Evolutionary conservation across 2,113 vertebrate genomes (phyloP).

Genomic region (Pterophyllum scalare): DNA sequence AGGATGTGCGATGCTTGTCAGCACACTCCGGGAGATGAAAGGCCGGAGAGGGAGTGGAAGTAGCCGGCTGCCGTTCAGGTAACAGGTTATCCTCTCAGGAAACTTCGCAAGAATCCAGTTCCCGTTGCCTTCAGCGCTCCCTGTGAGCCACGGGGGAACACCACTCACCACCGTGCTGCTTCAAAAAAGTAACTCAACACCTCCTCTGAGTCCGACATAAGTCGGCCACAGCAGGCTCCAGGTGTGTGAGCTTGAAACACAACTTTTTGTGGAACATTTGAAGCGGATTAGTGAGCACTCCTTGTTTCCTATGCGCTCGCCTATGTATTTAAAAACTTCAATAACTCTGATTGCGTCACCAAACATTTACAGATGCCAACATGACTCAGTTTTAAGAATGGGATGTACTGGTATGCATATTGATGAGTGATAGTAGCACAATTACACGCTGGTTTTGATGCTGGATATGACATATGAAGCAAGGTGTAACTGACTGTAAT

Average conservation of each 20-base stretch:
- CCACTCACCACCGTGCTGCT: conserved; percentile 48
- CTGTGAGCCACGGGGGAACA: conserved; percentile 27
- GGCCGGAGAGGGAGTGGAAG: conserved; percentile 68
- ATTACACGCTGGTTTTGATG: background rate
- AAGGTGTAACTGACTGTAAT: conserved; percentile 22
- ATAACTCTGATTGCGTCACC: conserved; percentile 24
- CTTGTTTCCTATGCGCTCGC: background rate
- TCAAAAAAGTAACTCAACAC: conserved; percentile 59
- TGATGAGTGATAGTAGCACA: conserved; percentile 4
- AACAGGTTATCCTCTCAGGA: conserved; percentile 70
- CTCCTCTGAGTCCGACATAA: conserved; percentile 38
- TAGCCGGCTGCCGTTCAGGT: conserved; percentile 61
- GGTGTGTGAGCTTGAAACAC: conserved; percentile 45
- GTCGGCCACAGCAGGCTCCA: conserved; percentile 44
- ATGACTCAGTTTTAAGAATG: conserved; percentile 48
- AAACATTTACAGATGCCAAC: background rate
- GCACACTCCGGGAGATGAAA: conserved; percentile 75
- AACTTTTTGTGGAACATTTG: background rate
- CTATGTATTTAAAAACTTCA: conserved; percentile 19
- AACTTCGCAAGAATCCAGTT: conserved; percentile 28
- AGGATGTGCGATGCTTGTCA: conserved; percentile 78
- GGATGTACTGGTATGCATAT: background rate
- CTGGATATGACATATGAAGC: background rate
- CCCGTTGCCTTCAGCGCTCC: conserved; percentile 50
- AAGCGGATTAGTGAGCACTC: conserved; percentile 8